phyloP scores from a whole-genome alignment of 1,140 invertebrate genomes.

The Pinna nobilis region DNA sequence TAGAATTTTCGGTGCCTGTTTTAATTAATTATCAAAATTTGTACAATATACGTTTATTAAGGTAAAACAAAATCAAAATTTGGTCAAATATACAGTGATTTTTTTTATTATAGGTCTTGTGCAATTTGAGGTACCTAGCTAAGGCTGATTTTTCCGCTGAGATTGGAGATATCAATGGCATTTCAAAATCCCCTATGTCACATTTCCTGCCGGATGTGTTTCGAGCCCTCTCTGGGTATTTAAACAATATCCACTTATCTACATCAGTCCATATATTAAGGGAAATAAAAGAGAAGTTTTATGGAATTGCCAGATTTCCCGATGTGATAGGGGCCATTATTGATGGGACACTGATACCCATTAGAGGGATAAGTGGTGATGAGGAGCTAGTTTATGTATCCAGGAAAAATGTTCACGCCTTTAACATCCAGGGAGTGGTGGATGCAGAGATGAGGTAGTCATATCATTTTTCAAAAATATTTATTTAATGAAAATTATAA shows the following conservation, averaged over 20 bases:
- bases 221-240: neutral
- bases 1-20: too few species aligned
- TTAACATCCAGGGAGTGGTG: constrained; percentile 30
- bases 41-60: too few species aligned
- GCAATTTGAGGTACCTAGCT: constrained; percentile 19
- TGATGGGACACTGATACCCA: constrained; percentile 29
- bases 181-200: constrained; percentile 16
- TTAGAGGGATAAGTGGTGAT: constrained; percentile 6
- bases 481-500: too few species aligned
- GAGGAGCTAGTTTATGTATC: constrained; percentile 26
- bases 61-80: too few species aligned
- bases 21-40: too few species aligned
- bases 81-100: too few species aligned
- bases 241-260: constrained; percentile 26
- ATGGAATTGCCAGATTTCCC: constrained; percentile 13
- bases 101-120: constrained; percentile 10
- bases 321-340: constrained; percentile 30
- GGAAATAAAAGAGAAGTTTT: constrained; percentile 20
- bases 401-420: constrained; percentile 25
- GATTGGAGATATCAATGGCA: constrained; percentile 34
- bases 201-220: neutral
- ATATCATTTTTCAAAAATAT: too few species aligned
- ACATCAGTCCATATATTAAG: too few species aligned
- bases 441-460: constrained; percentile 1
- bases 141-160: constrained; percentile 42